Conservation (phyloP, 2,888 invertebrate genomes). For the Ypsolopha sequella region DNA sequence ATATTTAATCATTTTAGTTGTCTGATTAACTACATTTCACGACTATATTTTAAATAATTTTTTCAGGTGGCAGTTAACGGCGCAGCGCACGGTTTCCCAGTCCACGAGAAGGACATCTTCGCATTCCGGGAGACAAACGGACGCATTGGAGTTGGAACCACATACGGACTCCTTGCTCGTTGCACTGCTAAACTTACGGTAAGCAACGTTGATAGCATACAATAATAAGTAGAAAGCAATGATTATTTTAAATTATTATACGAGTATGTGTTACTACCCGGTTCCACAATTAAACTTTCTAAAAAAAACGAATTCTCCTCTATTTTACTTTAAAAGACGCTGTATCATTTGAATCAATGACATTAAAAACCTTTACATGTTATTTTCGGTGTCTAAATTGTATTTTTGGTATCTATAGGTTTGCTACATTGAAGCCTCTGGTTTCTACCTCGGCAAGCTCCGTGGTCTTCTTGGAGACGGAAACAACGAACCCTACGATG, state of each 20-base stretch:
- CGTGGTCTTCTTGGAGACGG: conserved; percentile 91
- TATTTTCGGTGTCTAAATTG: background rate
- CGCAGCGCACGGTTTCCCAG: conserved; percentile 78
- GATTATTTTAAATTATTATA: too few species aligned
- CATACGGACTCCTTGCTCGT: conserved; percentile 73
- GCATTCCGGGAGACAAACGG: conserved; percentile 72
- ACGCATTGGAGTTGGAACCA: conserved; percentile 70
- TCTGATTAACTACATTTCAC: background rate
- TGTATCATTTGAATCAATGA: too few species aligned
- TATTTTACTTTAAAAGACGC: too few species aligned
- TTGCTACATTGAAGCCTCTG: conserved; percentile 80
- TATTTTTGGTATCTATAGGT: conserved; percentile 30
- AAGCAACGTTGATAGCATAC: conserved; percentile 8
- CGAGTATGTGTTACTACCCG: too few species aligned
- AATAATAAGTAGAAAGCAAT: too few species aligned
- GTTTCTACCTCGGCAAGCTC: conserved; percentile 89
- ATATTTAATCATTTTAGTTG: too few species aligned
- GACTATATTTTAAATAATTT: background rate
- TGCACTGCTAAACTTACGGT: conserved; percentile 74
- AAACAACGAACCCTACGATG: conserved; percentile 90
- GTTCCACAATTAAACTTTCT: too few species aligned
- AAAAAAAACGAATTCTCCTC: too few species aligned
- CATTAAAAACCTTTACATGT: too few species aligned
- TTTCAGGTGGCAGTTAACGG: conserved; percentile 73
- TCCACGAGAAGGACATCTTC: conserved; percentile 68